These are phyloP conservation scores for Lordiphosa fenestrarum DNA, from an alignment of 2,888 invertebrate genomes.

Conservation along the genomic window DNA sequence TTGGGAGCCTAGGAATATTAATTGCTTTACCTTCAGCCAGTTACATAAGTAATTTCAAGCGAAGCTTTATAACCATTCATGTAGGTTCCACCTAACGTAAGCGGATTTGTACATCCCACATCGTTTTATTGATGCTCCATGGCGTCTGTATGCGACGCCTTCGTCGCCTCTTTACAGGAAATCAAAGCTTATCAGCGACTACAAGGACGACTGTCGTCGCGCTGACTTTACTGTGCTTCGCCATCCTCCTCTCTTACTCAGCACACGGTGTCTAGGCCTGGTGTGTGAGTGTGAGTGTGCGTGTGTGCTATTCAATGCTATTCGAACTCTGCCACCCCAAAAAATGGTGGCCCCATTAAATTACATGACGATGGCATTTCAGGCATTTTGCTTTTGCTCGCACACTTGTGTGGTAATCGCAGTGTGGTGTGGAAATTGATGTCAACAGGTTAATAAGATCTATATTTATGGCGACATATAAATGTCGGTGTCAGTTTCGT, in stretches of 20 bases:
- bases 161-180: constrained; percentile 37
- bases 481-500: constrained; percentile 13
- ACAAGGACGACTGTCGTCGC: constrained; percentile 43
- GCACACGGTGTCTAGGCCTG: neutral
- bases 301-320: constrained; percentile 26
- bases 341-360: constrained; percentile 37
- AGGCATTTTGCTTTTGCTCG: constrained; percentile 27
- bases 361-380: constrained; percentile 45
- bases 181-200: constrained; percentile 47
- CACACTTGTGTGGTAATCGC: constrained; percentile 33
- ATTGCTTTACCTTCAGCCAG: too few relatives aligned
- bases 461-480: constrained; percentile 45
- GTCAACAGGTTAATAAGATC: constrained; percentile 49
- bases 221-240: constrained; percentile 32
- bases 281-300: neutral
- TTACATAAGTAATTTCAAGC: too few relatives aligned
- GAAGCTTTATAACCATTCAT: too few relatives aligned
- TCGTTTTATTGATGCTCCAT: constrained; percentile 22
- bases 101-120: constrained; percentile 39
- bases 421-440: constrained; percentile 40
- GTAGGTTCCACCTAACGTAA: constrained; percentile 11
- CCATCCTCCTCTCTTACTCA: neutral
- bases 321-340: constrained; percentile 25
- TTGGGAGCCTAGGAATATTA: too few relatives aligned
- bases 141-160: constrained; percentile 27